A percentile compares a stretch with the other conserved stretches of the same genome.
These are phyloP conservation scores for Staurois parvus DNA, from an alignment of 2,797 vertebrate genomes.

Conservation along the genomic window DNA sequence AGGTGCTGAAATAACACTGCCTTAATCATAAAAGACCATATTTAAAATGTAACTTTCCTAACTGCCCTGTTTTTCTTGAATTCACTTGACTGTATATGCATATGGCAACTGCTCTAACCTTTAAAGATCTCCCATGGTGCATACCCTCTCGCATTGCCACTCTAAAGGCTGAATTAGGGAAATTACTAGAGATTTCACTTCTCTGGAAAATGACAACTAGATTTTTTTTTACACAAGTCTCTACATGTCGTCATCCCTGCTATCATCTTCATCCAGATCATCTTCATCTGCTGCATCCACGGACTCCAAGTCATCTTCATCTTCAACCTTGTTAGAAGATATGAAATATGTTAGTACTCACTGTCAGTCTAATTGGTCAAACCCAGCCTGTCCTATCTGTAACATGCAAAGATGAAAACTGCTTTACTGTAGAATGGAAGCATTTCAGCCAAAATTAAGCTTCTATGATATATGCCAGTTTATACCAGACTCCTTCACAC, in stretches of 20 bases:
- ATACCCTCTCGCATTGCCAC: conserved; percentile 64
- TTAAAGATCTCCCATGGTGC: conserved; percentile 61
- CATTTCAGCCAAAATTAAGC: too few species aligned
- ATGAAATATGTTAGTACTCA: neutral
- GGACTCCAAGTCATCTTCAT: conserved; percentile 92
- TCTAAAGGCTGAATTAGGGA: conserved; percentile 66
- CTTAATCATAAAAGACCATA: conserved; percentile 59
- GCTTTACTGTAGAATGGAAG: too few species aligned
- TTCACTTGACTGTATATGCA: conserved; percentile 50
- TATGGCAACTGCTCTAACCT: conserved; percentile 67
- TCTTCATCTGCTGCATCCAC: conserved; percentile 89
- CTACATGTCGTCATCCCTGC: conserved; percentile 65
- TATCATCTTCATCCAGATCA: conserved; percentile 75
- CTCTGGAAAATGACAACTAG: conserved; percentile 8
- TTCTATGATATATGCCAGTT: too few species aligned
- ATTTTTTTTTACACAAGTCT: conserved; percentile 21
- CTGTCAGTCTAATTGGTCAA: too few species aligned
- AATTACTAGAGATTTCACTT: conserved; percentile 48
- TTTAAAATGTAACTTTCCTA: conserved; percentile 36
- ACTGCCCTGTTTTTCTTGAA: neutral
- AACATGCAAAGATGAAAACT: too few species aligned
- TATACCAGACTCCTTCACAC: too few species aligned
- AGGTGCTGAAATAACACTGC: conserved; percentile 65
- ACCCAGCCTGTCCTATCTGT: too few species aligned
- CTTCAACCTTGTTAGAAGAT: conserved; percentile 78